phyloP scores from a whole-genome alignment of 2,888 invertebrate genomes.

The Horisme vitalbata region DNA sequence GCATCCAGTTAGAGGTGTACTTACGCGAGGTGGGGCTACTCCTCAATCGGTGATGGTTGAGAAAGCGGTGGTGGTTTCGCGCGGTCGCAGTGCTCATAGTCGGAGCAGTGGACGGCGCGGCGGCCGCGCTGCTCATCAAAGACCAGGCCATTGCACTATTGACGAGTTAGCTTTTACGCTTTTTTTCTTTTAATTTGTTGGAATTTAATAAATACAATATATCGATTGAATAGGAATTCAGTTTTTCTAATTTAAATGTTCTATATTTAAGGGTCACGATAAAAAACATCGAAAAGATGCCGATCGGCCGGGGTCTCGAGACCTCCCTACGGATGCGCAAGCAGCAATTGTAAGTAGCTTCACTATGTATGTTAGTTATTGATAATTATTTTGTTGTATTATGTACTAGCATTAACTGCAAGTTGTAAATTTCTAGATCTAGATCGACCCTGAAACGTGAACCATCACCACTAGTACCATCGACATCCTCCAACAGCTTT shows the following conservation, averaged over 20 bases:
- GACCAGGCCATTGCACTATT: constrained; percentile 2
- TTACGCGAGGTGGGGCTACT: constrained; percentile 3
- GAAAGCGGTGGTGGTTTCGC: constrained; percentile 1
- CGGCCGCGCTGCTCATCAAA: not conserved
- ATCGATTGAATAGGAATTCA: not conserved
- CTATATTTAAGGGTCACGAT: constrained; percentile 1
- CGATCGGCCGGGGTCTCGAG: constrained; percentile 1
- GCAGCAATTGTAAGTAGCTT: not conserved
- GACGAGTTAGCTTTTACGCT: constrained; percentile 4
- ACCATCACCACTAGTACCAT: no score
- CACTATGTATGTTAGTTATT: no score
- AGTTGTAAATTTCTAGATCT: constrained; percentile 1
- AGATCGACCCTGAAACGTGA: no score
- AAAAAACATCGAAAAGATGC: not conserved
- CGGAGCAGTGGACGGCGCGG: not conserved
- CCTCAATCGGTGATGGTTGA: not conserved
- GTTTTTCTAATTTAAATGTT: not conserved
- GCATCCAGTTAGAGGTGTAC: constrained; percentile 1
- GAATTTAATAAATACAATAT: constrained; percentile 1
- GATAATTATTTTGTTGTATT: no score
- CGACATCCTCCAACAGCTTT: no score
- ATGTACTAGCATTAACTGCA: not conserved
- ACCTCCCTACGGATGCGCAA: not conserved
- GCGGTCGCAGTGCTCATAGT: constrained; percentile 1
- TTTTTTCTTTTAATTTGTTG: not conserved